phyloP scores from a whole-genome alignment of 2,797 vertebrate species.

The Poecilia wingei region DNA sequence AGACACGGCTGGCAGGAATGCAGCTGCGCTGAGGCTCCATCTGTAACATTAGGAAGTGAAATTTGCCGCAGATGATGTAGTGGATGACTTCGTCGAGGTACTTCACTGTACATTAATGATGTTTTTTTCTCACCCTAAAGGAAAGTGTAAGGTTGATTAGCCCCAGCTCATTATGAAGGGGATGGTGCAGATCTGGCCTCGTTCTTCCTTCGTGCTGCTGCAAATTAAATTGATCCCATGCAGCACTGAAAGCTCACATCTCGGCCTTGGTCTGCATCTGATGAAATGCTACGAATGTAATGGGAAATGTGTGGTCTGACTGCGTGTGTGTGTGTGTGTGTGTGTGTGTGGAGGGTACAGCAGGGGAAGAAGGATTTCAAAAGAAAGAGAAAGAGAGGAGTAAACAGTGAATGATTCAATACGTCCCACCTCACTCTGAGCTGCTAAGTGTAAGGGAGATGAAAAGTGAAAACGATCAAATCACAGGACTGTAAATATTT shows the following conservation, averaged over 20 bases:
- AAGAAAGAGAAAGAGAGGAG: conserved; percentile 24
- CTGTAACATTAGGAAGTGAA: conserved; percentile 59
- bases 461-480: conserved; percentile 60
- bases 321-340: conserved; percentile 5
- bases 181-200: conserved; percentile 63
- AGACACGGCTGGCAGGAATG: conserved; percentile 47
- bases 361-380: conserved; percentile 26
- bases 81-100: conserved; percentile 18
- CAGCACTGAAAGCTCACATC: conserved; percentile 63
- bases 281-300: conserved; percentile 76
- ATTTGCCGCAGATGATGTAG: conserved; percentile 11
- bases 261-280: conserved; percentile 72
- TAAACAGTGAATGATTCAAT: conserved; percentile 60
- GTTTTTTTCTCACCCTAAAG: conserved; percentile 56
- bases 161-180: conserved; percentile 69
- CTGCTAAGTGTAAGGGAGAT: conserved; percentile 47
- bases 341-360: neutral
- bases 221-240: conserved; percentile 77
- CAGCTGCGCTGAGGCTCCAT: conserved; percentile 23
- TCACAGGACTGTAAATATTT: conserved; percentile 50
- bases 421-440: conserved; percentile 29
- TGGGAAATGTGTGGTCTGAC: conserved; percentile 53
- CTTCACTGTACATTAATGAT: conserved; percentile 34
- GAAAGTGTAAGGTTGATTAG: conserved; percentile 76
- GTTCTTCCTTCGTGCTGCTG: conserved; percentile 71